These are phyloP conservation scores for Schizothorax lantsangensis DNA, from an alignment of 2,797 vertebrate species.

Conservation along the genomic window DNA sequence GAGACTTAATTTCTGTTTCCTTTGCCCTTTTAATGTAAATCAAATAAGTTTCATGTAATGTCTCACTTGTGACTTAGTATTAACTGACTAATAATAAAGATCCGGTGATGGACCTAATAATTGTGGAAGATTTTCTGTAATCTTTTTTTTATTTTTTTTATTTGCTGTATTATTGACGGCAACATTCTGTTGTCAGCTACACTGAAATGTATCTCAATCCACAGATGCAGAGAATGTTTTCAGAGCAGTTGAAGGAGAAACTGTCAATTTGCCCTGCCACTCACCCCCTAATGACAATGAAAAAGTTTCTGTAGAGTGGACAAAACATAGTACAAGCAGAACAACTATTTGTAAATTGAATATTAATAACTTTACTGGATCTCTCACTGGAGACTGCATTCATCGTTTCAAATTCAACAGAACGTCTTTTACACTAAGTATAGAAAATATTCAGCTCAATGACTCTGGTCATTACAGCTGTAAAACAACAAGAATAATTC, in stretches of 20 bases:
- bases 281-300: fast-evolving
- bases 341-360: background rate
- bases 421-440: background rate
- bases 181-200: background rate
- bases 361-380: fast-evolving
- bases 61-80: background rate
- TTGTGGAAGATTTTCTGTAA: background rate
- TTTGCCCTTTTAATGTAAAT: background rate
- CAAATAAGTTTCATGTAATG: background rate
- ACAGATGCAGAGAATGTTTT: constrained; percentile 40
- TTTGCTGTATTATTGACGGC: background rate
- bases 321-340: background rate
- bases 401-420: background rate
- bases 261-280: constrained; percentile 34
- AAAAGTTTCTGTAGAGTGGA: background rate
- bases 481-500: background rate
- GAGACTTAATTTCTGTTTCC: background rate
- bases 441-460: constrained; percentile 30
- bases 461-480: constrained; percentile 59
- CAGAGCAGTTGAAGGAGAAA: constrained; percentile 21
- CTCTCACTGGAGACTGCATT: fast-evolving
- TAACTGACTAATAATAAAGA: background rate
- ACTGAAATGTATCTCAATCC: constrained; percentile 8
- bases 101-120: background rate
- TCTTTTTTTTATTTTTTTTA: background rate